Evolutionary conservation across 2,888 invertebrate species (phyloP).

Genomic region (Plemyria rubiginata): DNA sequence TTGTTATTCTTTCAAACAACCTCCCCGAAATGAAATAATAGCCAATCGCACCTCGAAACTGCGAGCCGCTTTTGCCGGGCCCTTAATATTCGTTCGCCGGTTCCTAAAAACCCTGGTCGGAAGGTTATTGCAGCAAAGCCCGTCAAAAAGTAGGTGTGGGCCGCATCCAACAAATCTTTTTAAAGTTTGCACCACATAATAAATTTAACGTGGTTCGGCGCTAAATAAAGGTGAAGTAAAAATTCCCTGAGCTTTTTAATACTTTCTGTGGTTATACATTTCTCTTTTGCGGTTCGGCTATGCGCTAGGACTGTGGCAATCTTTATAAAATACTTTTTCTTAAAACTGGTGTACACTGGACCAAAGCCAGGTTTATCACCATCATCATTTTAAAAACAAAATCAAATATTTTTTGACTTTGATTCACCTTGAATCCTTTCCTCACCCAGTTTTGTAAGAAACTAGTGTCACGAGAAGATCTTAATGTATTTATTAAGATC

Average conservation of each 20-base stretch:
- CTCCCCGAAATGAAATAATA: too few relatives aligned
- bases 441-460: too few relatives aligned
- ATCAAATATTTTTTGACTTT: too few relatives aligned
- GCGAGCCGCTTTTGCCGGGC: too few relatives aligned
- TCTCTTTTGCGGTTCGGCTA: neutral
- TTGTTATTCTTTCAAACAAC: too few relatives aligned
- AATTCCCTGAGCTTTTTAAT: constrained; percentile 47
- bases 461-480: too few relatives aligned
- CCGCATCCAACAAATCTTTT: constrained; percentile 33
- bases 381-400: too few relatives aligned
- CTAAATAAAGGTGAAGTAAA: constrained; percentile 41
- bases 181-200: constrained; percentile 37
- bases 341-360: neutral
- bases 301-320: neutral
- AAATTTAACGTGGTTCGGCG: constrained; percentile 38
- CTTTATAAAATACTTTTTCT: neutral
- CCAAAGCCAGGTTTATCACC: too few relatives aligned
- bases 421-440: too few relatives aligned
- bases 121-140: constrained; percentile 23
- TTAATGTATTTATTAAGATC: too few relatives aligned
- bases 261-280: constrained; percentile 28
- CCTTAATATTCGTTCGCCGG: neutral
- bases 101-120: neutral
- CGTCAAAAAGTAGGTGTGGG: constrained; percentile 12
- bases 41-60: too few relatives aligned